Evolutionary conservation across 1,140 invertebrate species (phyloP), one percentile per base, ranked within the genome.

Genomic region (Leptinotarsa defecta): DNA sequence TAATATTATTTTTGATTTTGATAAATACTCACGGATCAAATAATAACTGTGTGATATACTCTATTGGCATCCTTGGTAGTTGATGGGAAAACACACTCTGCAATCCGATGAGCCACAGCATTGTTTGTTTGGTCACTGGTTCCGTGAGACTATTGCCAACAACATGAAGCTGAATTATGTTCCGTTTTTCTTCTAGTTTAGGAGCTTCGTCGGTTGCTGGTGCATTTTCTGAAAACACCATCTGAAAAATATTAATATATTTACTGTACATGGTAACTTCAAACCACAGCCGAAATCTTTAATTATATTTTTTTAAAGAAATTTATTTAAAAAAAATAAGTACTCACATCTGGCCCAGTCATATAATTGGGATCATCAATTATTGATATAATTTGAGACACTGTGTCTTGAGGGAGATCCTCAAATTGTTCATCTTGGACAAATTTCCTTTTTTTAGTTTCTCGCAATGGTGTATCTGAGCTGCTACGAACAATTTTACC

Each of bases 1-100:
- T 43, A 3, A 43, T 11, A 43, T 11, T 49, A 48, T 11, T 24
- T 24, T 24, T 24, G 22, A 43, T 43, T 43, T 11, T 43, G 34
- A 43, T 43, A 5, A 74, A 68, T 68, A 91, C 93, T 92, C 88
- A 95, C 91, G 96, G 95, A 88, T 99, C 98, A 87, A 99, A 99
- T 1, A 99, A 95, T 22, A 99, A 86, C 81, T 99, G 91, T 1
- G 96, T 96, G 75, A 99, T 98, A 83, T 99, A 99, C 86, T 99
- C 96, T 80, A 97, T 96, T 0, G 97, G 97, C 97, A 99, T 99
- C 85, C 95, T 90, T 0, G 98, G 96, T 70, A 99, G 87, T 83
- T 99, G 98, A 83, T 96, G 94, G 17, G 95, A 95, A 86, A 99
- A 98, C 0, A 99, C 94, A 87, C 97, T 97, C 84, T 98, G 96